These are phyloP conservation scores for Aspidapion aeneum DNA, from an alignment of 2,888 invertebrate species.

Conservation along the genomic window DNA sequence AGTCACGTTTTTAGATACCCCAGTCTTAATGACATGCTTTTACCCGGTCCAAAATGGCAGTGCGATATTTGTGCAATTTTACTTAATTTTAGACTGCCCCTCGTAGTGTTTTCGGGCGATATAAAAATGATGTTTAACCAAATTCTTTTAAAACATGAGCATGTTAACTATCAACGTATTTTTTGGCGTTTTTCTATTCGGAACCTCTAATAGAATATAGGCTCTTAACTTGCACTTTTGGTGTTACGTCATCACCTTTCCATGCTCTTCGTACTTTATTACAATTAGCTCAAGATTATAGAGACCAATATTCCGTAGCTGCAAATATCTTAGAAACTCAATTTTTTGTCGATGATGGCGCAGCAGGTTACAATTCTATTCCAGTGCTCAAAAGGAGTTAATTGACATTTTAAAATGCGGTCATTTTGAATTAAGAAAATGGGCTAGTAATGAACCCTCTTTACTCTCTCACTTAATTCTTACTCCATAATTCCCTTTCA, in stretches of 20 bases:
- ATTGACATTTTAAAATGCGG: background rate
- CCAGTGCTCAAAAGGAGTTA: background rate
- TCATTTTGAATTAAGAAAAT: background rate
- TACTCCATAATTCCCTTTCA: background rate
- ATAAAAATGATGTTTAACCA: background rate
- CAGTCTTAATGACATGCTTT: background rate
- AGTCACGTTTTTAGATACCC: background rate
- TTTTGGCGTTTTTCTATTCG: background rate
- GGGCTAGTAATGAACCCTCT: background rate
- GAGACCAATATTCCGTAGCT: background rate
- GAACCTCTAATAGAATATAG: background rate
- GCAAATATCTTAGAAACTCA: background rate
- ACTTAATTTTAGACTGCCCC: background rate
- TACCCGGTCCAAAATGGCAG: background rate
- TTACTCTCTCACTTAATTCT: background rate
- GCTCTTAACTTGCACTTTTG: background rate
- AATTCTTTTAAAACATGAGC: background rate
- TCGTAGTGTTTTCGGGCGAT: background rate
- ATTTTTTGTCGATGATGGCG: background rate
- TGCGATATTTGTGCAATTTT: background rate
- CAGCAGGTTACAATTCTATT: background rate
- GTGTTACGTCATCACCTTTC: background rate
- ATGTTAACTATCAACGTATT: background rate
- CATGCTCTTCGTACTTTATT: background rate
- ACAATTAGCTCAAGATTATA: background rate